Evolutionary conservation across 2,888 invertebrate species (phyloP).

Genomic region (Spodoptera littoralis): DNA sequence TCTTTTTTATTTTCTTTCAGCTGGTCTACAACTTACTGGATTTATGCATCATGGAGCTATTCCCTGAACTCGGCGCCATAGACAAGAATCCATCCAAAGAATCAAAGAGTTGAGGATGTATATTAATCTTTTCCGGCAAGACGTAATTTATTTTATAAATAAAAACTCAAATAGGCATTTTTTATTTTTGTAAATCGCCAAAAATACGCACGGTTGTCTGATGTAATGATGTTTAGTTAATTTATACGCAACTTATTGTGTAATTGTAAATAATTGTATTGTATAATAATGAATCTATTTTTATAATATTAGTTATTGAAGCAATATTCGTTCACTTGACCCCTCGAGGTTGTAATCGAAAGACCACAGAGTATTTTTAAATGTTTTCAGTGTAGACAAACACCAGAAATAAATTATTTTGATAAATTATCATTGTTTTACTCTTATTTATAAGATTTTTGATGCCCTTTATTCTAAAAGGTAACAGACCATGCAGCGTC

Average conservation of each 20-base stretch:
- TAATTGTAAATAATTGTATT: constrained; percentile 65
- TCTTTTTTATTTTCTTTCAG: constrained; percentile 73
- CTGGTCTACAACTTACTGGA: constrained; percentile 94
- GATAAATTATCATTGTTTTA: constrained; percentile 53
- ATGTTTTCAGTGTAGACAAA: constrained; percentile 71
- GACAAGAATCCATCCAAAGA: constrained; percentile 55
- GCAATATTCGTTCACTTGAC: constrained; percentile 55
- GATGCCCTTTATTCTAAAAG: too few relatives aligned
- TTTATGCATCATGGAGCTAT: constrained; percentile 92
- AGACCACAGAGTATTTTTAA: constrained; percentile 61
- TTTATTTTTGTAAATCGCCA: constrained; percentile 51
- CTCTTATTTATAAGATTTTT: constrained; percentile 2
- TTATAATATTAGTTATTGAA: constrained; percentile 72
- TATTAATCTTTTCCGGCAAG: constrained; percentile 22
- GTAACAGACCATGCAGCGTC: too few relatives aligned
- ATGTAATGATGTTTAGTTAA: constrained; percentile 57
- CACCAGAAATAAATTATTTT: constrained; percentile 80
- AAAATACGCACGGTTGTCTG: constrained; percentile 50
- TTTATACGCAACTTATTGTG: constrained; percentile 48
- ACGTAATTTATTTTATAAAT: constrained; percentile 50
- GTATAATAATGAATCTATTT: constrained; percentile 75
- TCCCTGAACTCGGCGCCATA: constrained; percentile 90
- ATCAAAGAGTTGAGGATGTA: constrained; percentile 73
- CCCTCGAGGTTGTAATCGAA: constrained; percentile 57
- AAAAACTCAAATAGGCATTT: constrained; percentile 41